A percentile compares a stretch with the other conserved stretches of the same genome.
phyloP scores from a whole-genome alignment of 2,888 invertebrate species.

The Aphodius granarius region DNA sequence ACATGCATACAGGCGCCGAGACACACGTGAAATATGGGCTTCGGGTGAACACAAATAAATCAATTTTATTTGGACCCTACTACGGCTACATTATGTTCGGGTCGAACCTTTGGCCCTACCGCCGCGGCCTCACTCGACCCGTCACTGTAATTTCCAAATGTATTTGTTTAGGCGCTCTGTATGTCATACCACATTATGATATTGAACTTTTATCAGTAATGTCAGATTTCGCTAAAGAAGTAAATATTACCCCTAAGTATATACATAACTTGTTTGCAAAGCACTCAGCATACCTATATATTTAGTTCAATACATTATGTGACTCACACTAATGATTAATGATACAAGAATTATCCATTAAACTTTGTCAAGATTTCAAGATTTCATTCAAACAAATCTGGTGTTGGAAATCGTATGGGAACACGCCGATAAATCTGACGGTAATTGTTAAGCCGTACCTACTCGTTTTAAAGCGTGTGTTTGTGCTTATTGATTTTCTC shows the following conservation, averaged over 20 bases:
- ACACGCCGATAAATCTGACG: too few relatives aligned
- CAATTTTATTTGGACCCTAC: constrained; percentile 11
- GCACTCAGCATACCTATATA: too few relatives aligned
- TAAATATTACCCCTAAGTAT: too few relatives aligned
- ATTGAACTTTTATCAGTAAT: not conserved
- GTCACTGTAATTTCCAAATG: constrained; percentile 12
- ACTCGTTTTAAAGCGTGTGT: not conserved
- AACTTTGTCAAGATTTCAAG: too few relatives aligned
- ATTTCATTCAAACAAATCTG: too few relatives aligned
- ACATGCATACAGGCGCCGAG: constrained; percentile 2
- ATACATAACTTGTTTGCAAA: not conserved
- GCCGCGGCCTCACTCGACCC: not conserved
- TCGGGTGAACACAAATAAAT: constrained; percentile 14
- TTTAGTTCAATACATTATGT: too few relatives aligned
- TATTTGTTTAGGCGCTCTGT: not conserved
- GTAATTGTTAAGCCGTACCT: not conserved
- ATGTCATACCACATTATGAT: not conserved
- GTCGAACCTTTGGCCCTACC: constrained; percentile 4
- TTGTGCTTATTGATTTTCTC: not conserved
- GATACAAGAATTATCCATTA: too few relatives aligned
- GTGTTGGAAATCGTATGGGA: too few relatives aligned
- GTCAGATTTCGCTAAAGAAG: too few relatives aligned
- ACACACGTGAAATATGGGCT: constrained; percentile 10
- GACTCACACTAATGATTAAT: too few relatives aligned
- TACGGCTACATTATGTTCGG: constrained; percentile 12